Evolutionary conservation across 2,888 invertebrate species (phyloP), one percentile per base, ranked within the genome.

Genomic region (Oscheius sp.): DNA sequence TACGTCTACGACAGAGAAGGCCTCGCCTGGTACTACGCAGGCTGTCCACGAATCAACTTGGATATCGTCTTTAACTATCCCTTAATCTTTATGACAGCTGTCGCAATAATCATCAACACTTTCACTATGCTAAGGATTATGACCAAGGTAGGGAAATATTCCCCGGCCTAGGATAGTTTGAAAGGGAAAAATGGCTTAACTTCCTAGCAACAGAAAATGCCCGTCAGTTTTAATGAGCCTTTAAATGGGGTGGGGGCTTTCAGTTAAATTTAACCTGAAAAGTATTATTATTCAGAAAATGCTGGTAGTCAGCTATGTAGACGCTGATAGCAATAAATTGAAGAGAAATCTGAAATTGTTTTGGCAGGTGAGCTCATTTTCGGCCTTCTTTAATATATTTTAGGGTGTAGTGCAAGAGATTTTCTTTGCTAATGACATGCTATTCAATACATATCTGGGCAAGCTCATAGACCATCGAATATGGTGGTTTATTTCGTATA

Each of bases 391-490:
- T 49, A 49, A 3, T 2, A 3, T n/a, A 49, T 49, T 49, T n/a
- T 49, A 61, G 61, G 41, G 61, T 9, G 41, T 61, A n/a, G 12
- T 61, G 1, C 61, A 61, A 61, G 61, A 61, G 41, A n/a, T 61
- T 41, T 61, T 61, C 61, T 61, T 61, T 21, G 61, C 41, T 16
- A 61, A 61, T 41, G 61, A 61, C 43, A 61, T 61, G 61, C 43
- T 61, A 16, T 61, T 61, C 61, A 61, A 61, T 23, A 41, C 61
- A 41, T 35, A 35, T 61, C 23, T 61, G 13, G 61, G 61, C n/a
- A 6, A 13, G 23, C n/a, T 61, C 35, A 18, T 35, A 1, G 43
- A 61, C 18, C 18, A 35, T 41, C 61, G 61, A 13, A 35, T 61
- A n/a, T 61, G 61, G 61, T 61, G 35, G 41, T 61, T 41, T n/a